phyloP scores from a whole-genome alignment of 2,888 invertebrate genomes.

The Cryptus viduatorius region DNA sequence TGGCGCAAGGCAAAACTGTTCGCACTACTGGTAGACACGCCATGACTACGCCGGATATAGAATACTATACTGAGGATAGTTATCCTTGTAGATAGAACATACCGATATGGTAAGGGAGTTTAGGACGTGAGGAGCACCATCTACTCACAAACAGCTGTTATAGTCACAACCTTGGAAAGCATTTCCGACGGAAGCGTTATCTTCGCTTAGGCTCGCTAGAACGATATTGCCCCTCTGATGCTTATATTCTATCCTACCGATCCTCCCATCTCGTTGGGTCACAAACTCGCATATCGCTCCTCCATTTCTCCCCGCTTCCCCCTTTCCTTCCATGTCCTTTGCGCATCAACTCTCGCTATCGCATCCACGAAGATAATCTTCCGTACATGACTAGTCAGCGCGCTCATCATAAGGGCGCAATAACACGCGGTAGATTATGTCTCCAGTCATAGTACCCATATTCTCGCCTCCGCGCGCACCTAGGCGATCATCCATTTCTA shows the following conservation, averaged over 20 bases:
- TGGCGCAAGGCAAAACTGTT: slow-evolving; percentile 32
- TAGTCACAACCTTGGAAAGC: slow-evolving; percentile 58
- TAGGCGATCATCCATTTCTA: background rate
- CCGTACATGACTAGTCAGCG: slow-evolving; percentile 54
- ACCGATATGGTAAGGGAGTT: slow-evolving; percentile 2
- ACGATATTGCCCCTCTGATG: slow-evolving; percentile 41
- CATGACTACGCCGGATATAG: slow-evolving; percentile 45
- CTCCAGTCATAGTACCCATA: slow-evolving; percentile 16
- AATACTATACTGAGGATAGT: slow-evolving; percentile 1
- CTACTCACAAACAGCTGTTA: slow-evolving; percentile 35
- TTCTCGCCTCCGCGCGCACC: slow-evolving; percentile 10
- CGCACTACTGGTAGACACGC: slow-evolving; percentile 54
- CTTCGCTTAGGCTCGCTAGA: slow-evolving; percentile 54
- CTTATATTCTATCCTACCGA: slow-evolving; percentile 30
- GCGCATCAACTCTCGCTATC: slow-evolving; percentile 49
- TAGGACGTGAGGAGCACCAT: slow-evolving; percentile 2
- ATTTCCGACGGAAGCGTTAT: slow-evolving; percentile 59
- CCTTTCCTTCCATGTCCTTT: slow-evolving; percentile 1
- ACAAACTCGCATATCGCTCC: slow-evolving; percentile 24
- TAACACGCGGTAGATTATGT: slow-evolving; percentile 50
- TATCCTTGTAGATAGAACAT: slow-evolving; percentile 7
- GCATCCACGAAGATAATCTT: slow-evolving; percentile 56
- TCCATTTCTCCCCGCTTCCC: background rate
- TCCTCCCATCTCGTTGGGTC: slow-evolving; percentile 3
- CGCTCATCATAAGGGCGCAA: slow-evolving; percentile 53